Evolutionary conservation across 2,888 invertebrate genomes (phyloP), one percentile per base, ranked within the genome.

Genomic region (Sinodicranocentrus sp.): DNA sequence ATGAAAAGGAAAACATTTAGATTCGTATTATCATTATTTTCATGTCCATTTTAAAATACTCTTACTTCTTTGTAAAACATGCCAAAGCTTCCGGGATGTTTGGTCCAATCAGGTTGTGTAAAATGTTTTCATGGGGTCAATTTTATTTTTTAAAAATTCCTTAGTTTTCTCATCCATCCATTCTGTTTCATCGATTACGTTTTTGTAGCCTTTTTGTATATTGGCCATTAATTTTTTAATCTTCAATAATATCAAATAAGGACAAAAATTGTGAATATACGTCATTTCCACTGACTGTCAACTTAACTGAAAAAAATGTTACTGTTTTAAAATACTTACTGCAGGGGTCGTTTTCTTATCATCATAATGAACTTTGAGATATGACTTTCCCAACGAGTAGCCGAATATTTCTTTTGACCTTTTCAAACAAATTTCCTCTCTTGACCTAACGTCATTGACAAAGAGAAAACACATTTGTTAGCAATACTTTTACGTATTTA

Each of bases 131-230:
- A 80, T 73, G 44, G 57, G 71, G 28, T 25, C 19, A 8, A 80
- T 67, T 73, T 80, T 80, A 8, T 80, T 73, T n/a, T 25, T 73
- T 1, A 80, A 54, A 28, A 39, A 82, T 0, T 75, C 68, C 28
- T 75, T 65, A 8, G 82, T 82, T 1, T 26, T 33, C 10, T 68
- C 19, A 33, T 82, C 73, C 82, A 80, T 80, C 80, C 80, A 80
- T 1, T 71, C 28, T 1, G 44, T 63, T 15, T 52, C 19, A 6
- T 48, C 44, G 23, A 80, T 73, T 0, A 48, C 39, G 19, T 73
- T 48, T 2, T 57, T 43, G 25, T 80, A 80, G 28, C 72, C 71
- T 17, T 39, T 6, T n/a, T 72, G 15, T 0, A 79, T 79, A 5
- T 70, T 39, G 2, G n/a, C 10, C 39, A 79, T 44, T 3, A 79